A percentile compares a stretch with the other conserved stretches of the same genome.
Evolutionary conservation across 2,888 invertebrate species (phyloP).

Genomic region (Apocheima hispidaria): DNA sequence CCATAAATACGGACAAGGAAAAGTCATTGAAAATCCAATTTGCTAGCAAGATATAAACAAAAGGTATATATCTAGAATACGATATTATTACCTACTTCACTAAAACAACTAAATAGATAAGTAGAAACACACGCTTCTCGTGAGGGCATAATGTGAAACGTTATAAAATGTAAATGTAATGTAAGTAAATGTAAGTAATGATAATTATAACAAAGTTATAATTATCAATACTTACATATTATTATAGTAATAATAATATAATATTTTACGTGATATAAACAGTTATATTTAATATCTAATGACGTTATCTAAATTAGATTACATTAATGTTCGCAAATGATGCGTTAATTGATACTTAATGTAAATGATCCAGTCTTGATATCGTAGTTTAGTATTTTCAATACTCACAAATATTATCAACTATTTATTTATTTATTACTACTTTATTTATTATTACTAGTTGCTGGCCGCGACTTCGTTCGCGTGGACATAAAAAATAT

Average conservation of each 20-base stretch:
- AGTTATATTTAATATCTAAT: slow-evolving; percentile 3
- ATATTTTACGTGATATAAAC: not conserved
- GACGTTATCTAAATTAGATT: slow-evolving; percentile 5
- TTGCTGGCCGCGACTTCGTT: too few relatives aligned
- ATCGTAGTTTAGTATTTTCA: slow-evolving; percentile 37
- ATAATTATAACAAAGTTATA: not conserved
- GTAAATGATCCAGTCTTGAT: slow-evolving; percentile 47
- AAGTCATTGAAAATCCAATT: slow-evolving; percentile 8
- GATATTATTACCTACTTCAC: not conserved
- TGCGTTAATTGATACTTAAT: slow-evolving; percentile 46
- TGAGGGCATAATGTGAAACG: slow-evolving; percentile 4
- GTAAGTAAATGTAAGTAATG: not conserved
- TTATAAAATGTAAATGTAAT: slow-evolving; percentile 2
- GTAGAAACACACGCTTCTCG: not conserved
- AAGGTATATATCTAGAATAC: not conserved
- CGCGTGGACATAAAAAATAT: too few relatives aligned
- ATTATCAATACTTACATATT: not conserved
- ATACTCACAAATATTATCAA: slow-evolving; percentile 7
- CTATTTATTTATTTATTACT: not conserved
- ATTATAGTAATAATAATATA: not conserved
- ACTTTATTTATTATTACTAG: too few relatives aligned
- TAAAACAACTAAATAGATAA: not conserved
- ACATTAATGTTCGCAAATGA: slow-evolving; percentile 24
- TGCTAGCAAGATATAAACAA: not conserved
- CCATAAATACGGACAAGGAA: slow-evolving; percentile 13